Conservation (phyloP, 2,113 vertebrate genomes). For the Hoplias malabaricus region DNA sequence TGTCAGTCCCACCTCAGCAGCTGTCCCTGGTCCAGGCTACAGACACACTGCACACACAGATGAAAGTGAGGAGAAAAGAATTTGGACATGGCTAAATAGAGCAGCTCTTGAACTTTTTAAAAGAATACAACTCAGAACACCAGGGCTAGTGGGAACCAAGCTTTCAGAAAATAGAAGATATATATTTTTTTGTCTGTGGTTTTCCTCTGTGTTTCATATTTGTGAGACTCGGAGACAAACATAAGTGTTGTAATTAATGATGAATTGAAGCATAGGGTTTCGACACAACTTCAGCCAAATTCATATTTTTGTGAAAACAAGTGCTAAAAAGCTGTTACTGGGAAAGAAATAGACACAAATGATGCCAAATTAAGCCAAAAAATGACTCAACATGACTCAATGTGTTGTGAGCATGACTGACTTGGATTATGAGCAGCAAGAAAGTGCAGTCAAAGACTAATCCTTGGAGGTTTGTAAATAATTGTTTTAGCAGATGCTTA, state of each 20-base stretch:
- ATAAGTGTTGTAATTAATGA: neutral
- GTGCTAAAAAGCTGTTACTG: no score
- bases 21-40: conserved; percentile 20
- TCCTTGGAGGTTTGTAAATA: no score
- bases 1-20: conserved; percentile 42
- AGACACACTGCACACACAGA: neutral
- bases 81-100: neutral
- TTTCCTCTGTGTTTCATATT: neutral
- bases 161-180: neutral
- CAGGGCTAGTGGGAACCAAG: neutral
- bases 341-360: no score
- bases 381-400: no score
- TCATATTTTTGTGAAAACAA: no score
- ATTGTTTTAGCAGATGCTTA: no score
- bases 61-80: conserved; percentile 1
- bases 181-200: neutral
- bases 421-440: no score
- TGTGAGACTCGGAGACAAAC: neutral
- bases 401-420: no score
- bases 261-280: neutral
- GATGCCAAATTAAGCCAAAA: no score
- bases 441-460: no score
- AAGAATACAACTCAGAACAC: neutral
- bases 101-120: neutral
- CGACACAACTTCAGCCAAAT: neutral